phyloP scores from a whole-genome alignment of 1,140 invertebrate species.

The Physella acuta region DNA sequence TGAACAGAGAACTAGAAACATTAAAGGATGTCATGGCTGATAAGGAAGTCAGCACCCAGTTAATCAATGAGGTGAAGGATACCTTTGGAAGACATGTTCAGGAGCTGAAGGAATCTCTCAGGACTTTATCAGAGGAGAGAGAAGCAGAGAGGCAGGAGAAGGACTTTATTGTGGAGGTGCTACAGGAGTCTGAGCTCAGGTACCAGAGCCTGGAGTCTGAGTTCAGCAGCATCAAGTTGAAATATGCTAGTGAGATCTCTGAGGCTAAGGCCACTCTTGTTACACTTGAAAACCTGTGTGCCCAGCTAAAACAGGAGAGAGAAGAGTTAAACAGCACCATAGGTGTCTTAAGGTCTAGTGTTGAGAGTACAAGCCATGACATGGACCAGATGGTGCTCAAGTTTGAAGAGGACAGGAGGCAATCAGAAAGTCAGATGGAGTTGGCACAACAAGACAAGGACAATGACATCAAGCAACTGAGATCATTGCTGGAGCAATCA shows the following conservation, averaged over 20 bases:
- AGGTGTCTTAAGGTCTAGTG: no score
- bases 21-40: conserved; percentile 24
- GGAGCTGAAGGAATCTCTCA: conserved; percentile 20
- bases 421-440: no score
- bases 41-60: conserved; percentile 22
- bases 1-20: conserved; percentile 24
- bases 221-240: background rate
- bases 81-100: conserved; percentile 21
- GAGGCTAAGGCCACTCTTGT: no score
- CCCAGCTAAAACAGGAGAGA: no score
- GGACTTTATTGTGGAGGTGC: conserved; percentile 17
- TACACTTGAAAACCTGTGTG: no score
- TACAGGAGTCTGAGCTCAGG: conserved; percentile 17
- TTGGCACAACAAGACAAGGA: no score
- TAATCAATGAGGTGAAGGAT: conserved; percentile 20
- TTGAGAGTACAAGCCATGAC: no score
- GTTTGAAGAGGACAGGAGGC: no score
- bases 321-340: no score
- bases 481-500: background rate
- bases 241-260: background rate
- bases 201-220: conserved; percentile 14
- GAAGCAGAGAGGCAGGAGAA: conserved; percentile 20
- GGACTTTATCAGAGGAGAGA: conserved; percentile 17
- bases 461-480: conserved; percentile 7
- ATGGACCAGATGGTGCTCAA: no score